Evolutionary conservation across 37 sponge, comb jelly and placozoan genomes (phyloP).

Genomic region (Hexactinellida sp.): DNA sequence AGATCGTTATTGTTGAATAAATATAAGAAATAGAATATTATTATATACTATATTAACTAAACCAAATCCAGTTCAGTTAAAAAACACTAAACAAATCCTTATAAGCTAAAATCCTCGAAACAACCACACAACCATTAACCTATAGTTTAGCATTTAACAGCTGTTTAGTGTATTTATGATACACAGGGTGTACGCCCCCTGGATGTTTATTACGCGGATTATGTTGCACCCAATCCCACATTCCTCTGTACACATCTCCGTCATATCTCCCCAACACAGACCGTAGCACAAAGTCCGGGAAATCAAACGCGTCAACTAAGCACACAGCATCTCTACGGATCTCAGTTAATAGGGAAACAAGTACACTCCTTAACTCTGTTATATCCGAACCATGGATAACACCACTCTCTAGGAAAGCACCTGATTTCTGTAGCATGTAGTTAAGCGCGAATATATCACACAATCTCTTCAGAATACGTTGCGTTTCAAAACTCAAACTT

Average conservation of each 20-base stretch:
- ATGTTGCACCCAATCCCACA: constrained; percentile 61
- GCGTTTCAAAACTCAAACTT: neutral
- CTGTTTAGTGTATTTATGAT: neutral
- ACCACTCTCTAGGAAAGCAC: neutral
- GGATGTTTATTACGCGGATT: neutral
- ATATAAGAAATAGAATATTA: neutral
- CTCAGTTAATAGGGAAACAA: neutral
- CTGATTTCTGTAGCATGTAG: neutral
- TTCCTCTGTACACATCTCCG: constrained; percentile 75
- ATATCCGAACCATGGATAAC: neutral
- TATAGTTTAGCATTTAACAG: neutral
- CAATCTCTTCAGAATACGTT: neutral
- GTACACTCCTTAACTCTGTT: neutral
- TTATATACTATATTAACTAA: neutral
- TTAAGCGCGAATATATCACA: neutral
- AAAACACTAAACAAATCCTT: neutral
- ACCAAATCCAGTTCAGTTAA: neutral
- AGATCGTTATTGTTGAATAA: too few relatives aligned
- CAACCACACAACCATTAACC: too few relatives aligned
- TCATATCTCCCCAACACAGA: constrained; percentile 81
- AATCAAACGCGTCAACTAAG: constrained; percentile 84
- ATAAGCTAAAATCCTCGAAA: neutral
- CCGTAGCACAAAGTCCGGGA: constrained; percentile 54
- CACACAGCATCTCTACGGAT: constrained; percentile 66
- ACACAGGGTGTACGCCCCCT: constrained; percentile 1